phyloP scores from a whole-genome alignment of 2,113 vertebrate genomes.

The Chinchilla lanigera region DNA sequence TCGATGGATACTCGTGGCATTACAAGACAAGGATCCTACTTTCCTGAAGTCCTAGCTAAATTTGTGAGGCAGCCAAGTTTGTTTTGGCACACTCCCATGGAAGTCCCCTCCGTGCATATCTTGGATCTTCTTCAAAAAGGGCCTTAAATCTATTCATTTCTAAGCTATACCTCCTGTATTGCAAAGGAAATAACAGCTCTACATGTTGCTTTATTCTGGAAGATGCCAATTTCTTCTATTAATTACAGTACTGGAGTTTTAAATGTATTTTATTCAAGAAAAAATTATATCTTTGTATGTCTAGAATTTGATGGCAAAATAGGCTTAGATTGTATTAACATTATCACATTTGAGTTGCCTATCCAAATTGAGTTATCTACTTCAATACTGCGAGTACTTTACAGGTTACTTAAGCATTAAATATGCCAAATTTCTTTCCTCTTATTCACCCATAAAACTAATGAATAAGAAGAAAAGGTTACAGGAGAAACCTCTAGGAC shows the following conservation, averaged over 20 bases:
- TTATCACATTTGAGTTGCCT: background rate
- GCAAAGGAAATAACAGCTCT: slow-evolving; percentile 14
- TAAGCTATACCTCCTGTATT: background rate
- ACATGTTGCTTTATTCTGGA: background rate
- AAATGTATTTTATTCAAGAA: background rate
- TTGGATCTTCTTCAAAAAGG: slow-evolving; percentile 62
- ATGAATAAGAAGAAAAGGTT: background rate
- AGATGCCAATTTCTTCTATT: background rate
- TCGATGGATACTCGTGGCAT: background rate
- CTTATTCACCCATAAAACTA: background rate
- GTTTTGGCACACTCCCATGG: background rate
- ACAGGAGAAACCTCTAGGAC: background rate
- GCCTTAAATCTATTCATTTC: slow-evolving; percentile 51
- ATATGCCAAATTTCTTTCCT: background rate
- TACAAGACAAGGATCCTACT: background rate
- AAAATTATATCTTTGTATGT: background rate
- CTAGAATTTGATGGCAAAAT: background rate
- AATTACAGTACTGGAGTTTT: background rate
- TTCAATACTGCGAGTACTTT: background rate
- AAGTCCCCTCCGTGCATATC: background rate
- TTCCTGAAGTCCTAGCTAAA: background rate
- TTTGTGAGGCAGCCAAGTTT: background rate
- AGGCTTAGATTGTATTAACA: background rate
- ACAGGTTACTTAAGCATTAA: background rate
- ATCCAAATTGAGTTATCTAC: background rate